Evolutionary conservation across 53 echinoderm and acorn worm species (phyloP).

Genomic region (Arbacia lixula): DNA sequence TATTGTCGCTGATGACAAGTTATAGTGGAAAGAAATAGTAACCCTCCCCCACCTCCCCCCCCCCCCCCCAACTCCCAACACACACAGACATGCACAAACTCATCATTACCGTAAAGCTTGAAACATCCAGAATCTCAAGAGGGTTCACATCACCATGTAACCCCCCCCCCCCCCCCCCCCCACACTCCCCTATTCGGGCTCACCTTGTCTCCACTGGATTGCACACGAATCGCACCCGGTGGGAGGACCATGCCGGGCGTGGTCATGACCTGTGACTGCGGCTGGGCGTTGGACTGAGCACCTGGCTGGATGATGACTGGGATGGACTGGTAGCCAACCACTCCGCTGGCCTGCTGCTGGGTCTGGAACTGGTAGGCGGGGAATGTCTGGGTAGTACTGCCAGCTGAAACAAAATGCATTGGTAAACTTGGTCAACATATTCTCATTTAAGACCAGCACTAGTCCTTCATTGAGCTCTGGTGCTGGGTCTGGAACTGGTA

Average conservation of each 20-base stretch:
- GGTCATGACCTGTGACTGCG: neutral
- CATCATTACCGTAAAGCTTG: too few relatives aligned
- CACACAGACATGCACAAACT: too few relatives aligned
- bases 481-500: neutral
- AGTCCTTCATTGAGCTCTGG: neutral
- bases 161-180: too few relatives aligned
- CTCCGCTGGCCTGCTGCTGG: constrained; percentile 17
- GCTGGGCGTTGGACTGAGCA: constrained; percentile 44
- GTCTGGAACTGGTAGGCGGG: constrained; percentile 47
- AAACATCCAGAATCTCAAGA: too few relatives aligned
- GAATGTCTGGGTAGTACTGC: constrained; percentile 36
- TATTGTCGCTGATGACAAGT: too few relatives aligned
- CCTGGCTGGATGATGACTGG: constrained; percentile 39
- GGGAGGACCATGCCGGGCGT: constrained; percentile 37
- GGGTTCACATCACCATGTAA: too few relatives aligned
- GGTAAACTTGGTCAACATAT: too few relatives aligned
- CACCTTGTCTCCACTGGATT: constrained; percentile 48
- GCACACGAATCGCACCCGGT: constrained; percentile 31
- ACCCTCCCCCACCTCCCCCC: too few relatives aligned
- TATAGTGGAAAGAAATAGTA: too few relatives aligned
- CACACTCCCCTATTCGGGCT: too few relatives aligned
- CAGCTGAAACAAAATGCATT: constrained; percentile 13
- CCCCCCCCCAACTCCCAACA: too few relatives aligned
- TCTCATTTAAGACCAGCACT: neutral
- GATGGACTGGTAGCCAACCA: constrained; percentile 30